Evolutionary conservation across 2,888 invertebrate genomes (phyloP), one percentile per base, ranked within the genome.

Genomic region (Eupeodes latifasciatus): DNA sequence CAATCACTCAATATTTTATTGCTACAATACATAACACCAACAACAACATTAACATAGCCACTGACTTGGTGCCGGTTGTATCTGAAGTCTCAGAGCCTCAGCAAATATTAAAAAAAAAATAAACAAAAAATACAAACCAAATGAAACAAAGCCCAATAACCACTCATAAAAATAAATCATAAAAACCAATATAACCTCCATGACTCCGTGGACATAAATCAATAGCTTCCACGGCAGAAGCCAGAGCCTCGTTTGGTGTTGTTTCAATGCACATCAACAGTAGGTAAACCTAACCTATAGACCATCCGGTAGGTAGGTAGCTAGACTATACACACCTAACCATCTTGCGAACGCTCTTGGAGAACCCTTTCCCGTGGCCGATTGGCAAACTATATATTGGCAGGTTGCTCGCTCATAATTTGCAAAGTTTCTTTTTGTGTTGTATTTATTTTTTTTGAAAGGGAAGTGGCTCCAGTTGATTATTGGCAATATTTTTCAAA

Each of bases 401-500:
- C 88, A 85, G 77, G 77, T 81, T 11, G 14, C 34, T 27, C 75
- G 85, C 81, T 84, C 81, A 85, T 88, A 88, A 88, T 88, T 81
- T 75, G 64, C 64, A 71, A 85, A 85, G 27, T 75, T 85, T 77
- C 14, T 66, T 47, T 66, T 66, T 64, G 16, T 10, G 16, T 55
- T 27, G 5, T 53, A 5, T n/a, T 16, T n/a, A 6, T n/a, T 53
- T 53, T 5, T 62, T 78, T 74, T 57, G 64, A 14, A 85, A 81
- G 85, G 85, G 88, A 88, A 85, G 88, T 81, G 88, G 85, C 85
- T 88, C 27, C 81, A 85, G 88, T 88, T 85, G 88, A 88, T 88
- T 88, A 85, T 85, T 88, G 85, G 71, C 76, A 83, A 83, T 83
- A 83, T 83, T 83, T 82, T 75, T 69, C 71, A 27, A 16, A 36